A percentile compares a stretch with the other conserved stretches of the same genome.
Evolutionary conservation across 2,888 invertebrate genomes (phyloP).

Genomic region (Charanyca ferruginea): DNA sequence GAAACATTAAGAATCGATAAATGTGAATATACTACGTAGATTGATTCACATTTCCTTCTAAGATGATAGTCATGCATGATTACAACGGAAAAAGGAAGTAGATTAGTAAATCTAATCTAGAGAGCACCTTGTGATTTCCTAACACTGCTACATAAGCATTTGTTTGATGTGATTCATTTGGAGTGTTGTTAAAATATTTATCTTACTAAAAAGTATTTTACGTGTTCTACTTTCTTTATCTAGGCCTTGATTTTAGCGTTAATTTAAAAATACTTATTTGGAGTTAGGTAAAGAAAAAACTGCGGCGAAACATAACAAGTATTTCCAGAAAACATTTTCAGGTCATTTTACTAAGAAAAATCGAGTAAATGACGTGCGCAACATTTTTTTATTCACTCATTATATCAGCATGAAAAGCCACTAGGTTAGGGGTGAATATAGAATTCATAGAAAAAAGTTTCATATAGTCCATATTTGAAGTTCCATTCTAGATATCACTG

Average conservation of each 20-base stretch:
- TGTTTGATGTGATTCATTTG: slow-evolving; percentile 42
- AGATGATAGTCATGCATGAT: slow-evolving; percentile 45
- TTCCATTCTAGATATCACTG: slow-evolving; percentile 33
- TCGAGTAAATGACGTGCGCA: not conserved
- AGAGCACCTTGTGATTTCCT: slow-evolving; percentile 38
- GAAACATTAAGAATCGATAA: slow-evolving; percentile 5
- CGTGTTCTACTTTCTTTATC: slow-evolving; percentile 48
- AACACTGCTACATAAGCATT: slow-evolving; percentile 37
- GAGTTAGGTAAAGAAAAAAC: not conserved
- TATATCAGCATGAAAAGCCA: not conserved
- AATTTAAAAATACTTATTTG: slow-evolving; percentile 10
- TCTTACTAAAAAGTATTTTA: slow-evolving; percentile 27
- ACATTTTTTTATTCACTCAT: not conserved
- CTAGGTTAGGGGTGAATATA: not conserved
- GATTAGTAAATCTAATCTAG: slow-evolving; percentile 59
- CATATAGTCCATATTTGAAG: slow-evolving; percentile 28
- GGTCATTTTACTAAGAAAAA: slow-evolving; percentile 1
- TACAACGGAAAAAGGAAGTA: slow-evolving; percentile 44
- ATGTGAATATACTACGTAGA: slow-evolving; percentile 19
- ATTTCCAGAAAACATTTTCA: not conserved
- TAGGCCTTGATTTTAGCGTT: slow-evolving; percentile 34
- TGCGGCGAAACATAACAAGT: not conserved
- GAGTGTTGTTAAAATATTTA: slow-evolving; percentile 26
- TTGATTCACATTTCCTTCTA: slow-evolving; percentile 53
- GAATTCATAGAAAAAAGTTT: slow-evolving; percentile 19